These are phyloP conservation scores for Callyntrura sp. DNA, from an alignment of 2,888 invertebrate species.

Conservation along the genomic window DNA sequence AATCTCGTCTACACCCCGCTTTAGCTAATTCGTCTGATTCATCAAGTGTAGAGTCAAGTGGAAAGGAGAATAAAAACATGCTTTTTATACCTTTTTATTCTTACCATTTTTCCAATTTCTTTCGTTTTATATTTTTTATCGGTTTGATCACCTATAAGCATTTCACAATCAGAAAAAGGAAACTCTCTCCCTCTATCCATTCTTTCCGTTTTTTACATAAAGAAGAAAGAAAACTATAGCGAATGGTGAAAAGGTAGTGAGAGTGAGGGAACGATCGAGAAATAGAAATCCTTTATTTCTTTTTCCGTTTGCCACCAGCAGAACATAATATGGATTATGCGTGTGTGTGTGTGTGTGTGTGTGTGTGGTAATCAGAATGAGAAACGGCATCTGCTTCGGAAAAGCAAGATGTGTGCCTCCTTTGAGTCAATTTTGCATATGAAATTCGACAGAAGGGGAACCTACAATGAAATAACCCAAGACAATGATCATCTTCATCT, in stretches of 20 bases:
- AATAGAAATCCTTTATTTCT: conserved; percentile 7
- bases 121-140: conserved; percentile 81
- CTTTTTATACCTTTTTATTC: neutral
- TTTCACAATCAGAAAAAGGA: conserved; percentile 83
- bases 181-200: too few species aligned
- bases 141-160: conserved; percentile 84
- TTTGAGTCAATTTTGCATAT: conserved; percentile 60
- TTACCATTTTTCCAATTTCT: neutral
- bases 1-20: too few species aligned
- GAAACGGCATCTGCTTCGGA: conserved; percentile 33
- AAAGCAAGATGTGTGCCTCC: too few species aligned
- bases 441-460: conserved; percentile 44
- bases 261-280: too few species aligned
- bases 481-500: too few species aligned
- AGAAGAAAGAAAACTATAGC: too few species aligned
- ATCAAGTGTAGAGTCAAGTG: conserved; percentile 4
- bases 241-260: too few species aligned
- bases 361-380: conserved; percentile 33
- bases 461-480: too few species aligned
- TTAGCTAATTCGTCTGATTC: neutral
- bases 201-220: too few species aligned
- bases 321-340: too few species aligned
- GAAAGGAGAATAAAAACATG: neutral
- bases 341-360: too few species aligned
- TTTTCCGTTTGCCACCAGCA: conserved; percentile 25